phyloP scores from a whole-genome alignment of 2,888 invertebrate genomes.

The Eilema depressum region DNA sequence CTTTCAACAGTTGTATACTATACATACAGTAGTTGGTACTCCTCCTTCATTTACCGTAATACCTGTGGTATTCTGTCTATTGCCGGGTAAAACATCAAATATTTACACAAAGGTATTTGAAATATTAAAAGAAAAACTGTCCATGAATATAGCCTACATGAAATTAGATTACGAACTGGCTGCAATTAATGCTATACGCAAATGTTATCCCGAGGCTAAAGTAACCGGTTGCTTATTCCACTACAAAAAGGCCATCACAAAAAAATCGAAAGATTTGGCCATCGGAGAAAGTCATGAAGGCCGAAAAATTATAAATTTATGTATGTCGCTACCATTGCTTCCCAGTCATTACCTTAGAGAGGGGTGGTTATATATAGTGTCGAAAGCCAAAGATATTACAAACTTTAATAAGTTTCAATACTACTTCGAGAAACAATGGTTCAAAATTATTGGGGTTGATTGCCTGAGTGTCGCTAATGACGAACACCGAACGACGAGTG shows the following conservation, averaged over 20 bases:
- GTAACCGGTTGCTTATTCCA: slow-evolving; percentile 1
- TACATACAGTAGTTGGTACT: no score
- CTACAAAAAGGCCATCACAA: neutral
- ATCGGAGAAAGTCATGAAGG: neutral
- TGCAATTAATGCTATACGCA: slow-evolving; percentile 6
- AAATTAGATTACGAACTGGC: slow-evolving; percentile 2
- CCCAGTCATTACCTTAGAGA: slow-evolving; percentile 10
- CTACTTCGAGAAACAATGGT: slow-evolving; percentile 12
- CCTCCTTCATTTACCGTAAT: no score
- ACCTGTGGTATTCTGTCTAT: no score
- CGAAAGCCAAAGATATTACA: slow-evolving; percentile 9
- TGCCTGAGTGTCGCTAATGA: slow-evolving; percentile 10
- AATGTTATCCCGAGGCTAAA: slow-evolving; percentile 4
- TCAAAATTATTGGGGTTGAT: slow-evolving; percentile 8
- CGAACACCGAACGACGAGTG: neutral
- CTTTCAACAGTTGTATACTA: no score
- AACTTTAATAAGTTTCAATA: slow-evolving; percentile 5
- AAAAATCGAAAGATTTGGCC: neutral
- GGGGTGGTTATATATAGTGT: slow-evolving; percentile 11
- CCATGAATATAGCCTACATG: neutral
- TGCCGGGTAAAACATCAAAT: no score
- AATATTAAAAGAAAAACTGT: no score
- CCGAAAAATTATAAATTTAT: slow-evolving; percentile 7
- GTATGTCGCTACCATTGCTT: slow-evolving; percentile 11
- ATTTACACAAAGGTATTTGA: no score